A percentile compares a stretch with the other conserved stretches of the same genome.
phyloP scores from a whole-genome alignment of 2,797 vertebrate genomes.

The Luscinia megarhynchos region DNA sequence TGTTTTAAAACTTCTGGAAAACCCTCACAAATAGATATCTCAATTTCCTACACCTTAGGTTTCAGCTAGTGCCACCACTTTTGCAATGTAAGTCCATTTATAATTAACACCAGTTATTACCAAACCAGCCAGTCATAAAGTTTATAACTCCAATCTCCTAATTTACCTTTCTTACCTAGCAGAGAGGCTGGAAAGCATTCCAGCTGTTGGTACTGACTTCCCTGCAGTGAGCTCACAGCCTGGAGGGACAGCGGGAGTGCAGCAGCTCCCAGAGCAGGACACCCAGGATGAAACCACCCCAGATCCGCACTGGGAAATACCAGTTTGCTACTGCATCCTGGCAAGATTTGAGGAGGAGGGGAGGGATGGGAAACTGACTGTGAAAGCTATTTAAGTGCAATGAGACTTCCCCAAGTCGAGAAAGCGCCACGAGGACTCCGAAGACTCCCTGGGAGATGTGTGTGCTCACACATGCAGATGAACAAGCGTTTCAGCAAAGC shows the following conservation, averaged over 20 bases:
- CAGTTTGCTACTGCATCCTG: conserved; percentile 63
- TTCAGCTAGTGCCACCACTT: conserved; percentile 19
- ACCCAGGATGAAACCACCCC: conserved; percentile 75
- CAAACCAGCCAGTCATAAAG: neutral
- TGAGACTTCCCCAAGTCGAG: conserved; percentile 7
- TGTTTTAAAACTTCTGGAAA: neutral
- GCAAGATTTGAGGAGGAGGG: conserved; percentile 34
- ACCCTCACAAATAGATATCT: neutral
- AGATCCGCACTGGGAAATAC: conserved; percentile 62
- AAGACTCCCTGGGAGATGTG: neutral
- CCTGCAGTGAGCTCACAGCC: conserved; percentile 49
- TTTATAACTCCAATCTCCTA: neutral
- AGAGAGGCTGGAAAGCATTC: neutral
- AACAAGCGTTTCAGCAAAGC: neutral
- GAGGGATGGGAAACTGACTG: conserved; percentile 36
- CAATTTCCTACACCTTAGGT: neutral
- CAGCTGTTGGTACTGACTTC: neutral
- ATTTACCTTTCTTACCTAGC: neutral
- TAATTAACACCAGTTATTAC: conserved; percentile 23
- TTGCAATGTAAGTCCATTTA: conserved; percentile 24
- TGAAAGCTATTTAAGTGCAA: conserved; percentile 63
- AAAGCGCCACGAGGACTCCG: neutral
- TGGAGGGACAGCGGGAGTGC: conserved; percentile 64
- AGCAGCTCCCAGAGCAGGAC: conserved; percentile 79
- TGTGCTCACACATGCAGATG: neutral